Conservation (phyloP, 2,888 invertebrate species). For the Julus scandinavius region DNA sequence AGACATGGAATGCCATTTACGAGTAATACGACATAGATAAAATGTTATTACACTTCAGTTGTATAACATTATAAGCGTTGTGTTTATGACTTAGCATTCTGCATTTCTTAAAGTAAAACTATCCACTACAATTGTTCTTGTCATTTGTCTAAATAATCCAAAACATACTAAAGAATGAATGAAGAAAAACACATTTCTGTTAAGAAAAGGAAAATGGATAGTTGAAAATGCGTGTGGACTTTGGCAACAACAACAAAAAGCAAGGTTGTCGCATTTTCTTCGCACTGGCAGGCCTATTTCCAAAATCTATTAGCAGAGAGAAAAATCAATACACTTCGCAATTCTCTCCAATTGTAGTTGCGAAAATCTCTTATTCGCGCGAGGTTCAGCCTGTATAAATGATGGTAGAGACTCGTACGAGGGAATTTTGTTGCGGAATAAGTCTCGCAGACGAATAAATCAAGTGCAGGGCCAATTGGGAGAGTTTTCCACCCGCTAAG, state of each 20-base stretch:
- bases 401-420: neutral
- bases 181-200: too few species aligned
- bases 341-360: neutral
- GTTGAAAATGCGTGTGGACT: neutral
- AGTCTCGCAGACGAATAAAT: neutral
- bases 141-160: too few species aligned
- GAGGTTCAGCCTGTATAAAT: neutral
- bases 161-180: too few species aligned
- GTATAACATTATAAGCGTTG: too few species aligned
- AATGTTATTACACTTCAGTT: too few species aligned
- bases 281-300: neutral
- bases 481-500: neutral
- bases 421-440: neutral
- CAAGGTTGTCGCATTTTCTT: neutral
- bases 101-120: too few species aligned
- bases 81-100: too few species aligned
- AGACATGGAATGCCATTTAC: too few species aligned
- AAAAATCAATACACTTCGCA: neutral
- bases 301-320: neutral
- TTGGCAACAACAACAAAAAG: neutral
- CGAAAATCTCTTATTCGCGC: neutral
- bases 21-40: too few species aligned
- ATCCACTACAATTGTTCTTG: too few species aligned
- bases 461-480: constrained; percentile 23
- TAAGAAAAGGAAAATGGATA: too few species aligned